phyloP scores from a whole-genome alignment of 2,888 invertebrate species.

The Oscheius sp. region DNA sequence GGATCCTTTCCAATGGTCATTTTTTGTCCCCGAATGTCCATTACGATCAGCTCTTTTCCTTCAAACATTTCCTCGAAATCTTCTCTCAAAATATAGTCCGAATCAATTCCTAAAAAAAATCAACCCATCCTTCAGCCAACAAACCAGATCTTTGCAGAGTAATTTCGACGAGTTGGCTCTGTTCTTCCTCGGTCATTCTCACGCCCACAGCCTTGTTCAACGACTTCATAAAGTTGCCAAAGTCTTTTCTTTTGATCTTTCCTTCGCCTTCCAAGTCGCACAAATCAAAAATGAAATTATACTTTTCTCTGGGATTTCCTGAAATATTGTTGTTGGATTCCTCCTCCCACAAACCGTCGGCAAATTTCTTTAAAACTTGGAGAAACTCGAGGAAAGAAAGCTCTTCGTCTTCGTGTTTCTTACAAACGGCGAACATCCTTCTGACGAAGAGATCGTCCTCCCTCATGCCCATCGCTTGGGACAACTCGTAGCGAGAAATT shows the following conservation, averaged over 20 bases:
- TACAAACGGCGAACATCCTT: slow-evolving; percentile 96
- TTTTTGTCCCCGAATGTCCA: slow-evolving; percentile 65
- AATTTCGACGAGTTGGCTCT: slow-evolving; percentile 46
- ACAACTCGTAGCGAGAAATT: slow-evolving; percentile 81
- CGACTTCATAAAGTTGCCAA: slow-evolving; percentile 84
- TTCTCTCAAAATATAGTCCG: slow-evolving; percentile 52
- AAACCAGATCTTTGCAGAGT: slow-evolving; percentile 41
- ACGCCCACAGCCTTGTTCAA: slow-evolving; percentile 66
- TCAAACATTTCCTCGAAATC: slow-evolving; percentile 67
- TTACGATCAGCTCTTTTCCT: slow-evolving; percentile 63
- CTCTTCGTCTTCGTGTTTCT: slow-evolving; percentile 78
- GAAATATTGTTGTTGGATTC: neutral
- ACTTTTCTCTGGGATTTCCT: slow-evolving; percentile 28
- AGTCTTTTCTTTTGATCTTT: slow-evolving; percentile 88
- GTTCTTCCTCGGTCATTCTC: slow-evolving; percentile 49
- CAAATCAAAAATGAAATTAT: slow-evolving; percentile 95
- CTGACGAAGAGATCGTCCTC: slow-evolving; percentile 91
- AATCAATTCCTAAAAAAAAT: slow-evolving; percentile 48
- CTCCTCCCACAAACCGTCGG: slow-evolving; percentile 36
- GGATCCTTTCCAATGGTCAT: slow-evolving; percentile 45
- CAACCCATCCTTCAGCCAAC: neutral
- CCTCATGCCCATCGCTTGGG: slow-evolving; percentile 92
- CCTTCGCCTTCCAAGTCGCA: slow-evolving; percentile 93
- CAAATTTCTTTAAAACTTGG: slow-evolving; percentile 77
- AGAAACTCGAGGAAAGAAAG: slow-evolving; percentile 91